Evolutionary conservation across 2,797 vertebrate species (phyloP), one percentile per base, ranked within the genome.

Genomic region (Paedocypris micromegethes): DNA sequence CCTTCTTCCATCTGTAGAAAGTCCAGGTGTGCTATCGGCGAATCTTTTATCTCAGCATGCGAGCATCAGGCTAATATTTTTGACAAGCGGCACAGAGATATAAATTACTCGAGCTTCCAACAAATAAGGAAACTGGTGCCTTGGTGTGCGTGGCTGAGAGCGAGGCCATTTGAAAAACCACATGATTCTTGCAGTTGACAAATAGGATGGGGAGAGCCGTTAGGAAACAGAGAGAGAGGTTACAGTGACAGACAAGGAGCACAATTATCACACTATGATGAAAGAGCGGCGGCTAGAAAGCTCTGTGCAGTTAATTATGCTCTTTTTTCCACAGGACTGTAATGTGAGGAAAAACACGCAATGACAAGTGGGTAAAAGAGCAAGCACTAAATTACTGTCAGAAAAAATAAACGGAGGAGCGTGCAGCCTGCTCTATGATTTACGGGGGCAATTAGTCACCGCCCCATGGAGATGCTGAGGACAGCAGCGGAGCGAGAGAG

Each of bases 351-450:
- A 96, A 97, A 98, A 98, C 93, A 97, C 85, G 85, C 90, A 84
- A 90, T 98, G 96, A 98, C 96, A 98, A 96, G 96, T 96, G 93
- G 95, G 94, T 93, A 95, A 98, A 98, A 98, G 96, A 98, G 93
- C 96, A 96, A 92, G 92, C 93, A 97, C 92, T 98, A 97, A 96
- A 97, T 98, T 98, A 98, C 95, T 97, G 96, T 98, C 96, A 94
- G 91, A 85, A 93, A 94, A 97, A 97, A 94, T 96, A 98, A 98
- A 95, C 93, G 94, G 91, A 92, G 88, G 87, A 92, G 75, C 91
- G 85, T 84, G 81, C 83, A 86, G 91, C 90, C 85, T 66, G 90
- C 79, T 77, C 84, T 46, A 91, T 98, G 96, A 97, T 98, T 96
- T 98, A 98, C 96, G 88, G 96, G 94, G 94, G 93, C 96, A 96